Evolutionary conservation across 2,888 invertebrate genomes (phyloP), one percentile per base, ranked within the genome.

Genomic region (Tanypteryx hageni): DNA sequence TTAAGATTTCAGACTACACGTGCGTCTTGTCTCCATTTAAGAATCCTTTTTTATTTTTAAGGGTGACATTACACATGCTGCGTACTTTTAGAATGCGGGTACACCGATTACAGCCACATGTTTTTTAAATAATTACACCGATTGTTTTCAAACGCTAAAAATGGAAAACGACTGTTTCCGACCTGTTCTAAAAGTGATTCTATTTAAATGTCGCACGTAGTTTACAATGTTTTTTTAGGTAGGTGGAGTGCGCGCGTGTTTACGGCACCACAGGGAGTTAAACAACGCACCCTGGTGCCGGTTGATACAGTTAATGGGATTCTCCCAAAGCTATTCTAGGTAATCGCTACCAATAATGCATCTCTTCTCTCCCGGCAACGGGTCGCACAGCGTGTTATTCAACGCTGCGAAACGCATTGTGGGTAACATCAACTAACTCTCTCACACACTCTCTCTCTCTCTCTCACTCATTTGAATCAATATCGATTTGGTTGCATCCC

Each of bases 111-210:
- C 76, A 76, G 22, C 27, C 76, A 76, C 22, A 13, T 76, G 8
- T 13, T 76, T 14, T 13, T 61, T 76, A 22, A 22, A 13, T 76
- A 27, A 76, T 22, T 76, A 76, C 76, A 76, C 13, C 27, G 27
- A 76, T 76, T 76, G 27, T 22, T 76, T 76, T 76, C 27, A 11
- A 68, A 68, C 68, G 76, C 76, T 76, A 76, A 76, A 76, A 76
- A 27, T 22, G 76, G 76, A 76, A 76, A 76, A 27, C 11, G 22
- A 27, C 18, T 4, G 22, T 76, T 76, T 76, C 76, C 76, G 22
- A 13, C 27, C 76, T 76, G 76, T 27, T 76, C 76, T 76, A 76
- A 76, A 76, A 76, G 22, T 76, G 76, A 76, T 76, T 76, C 76
- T 27, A 76, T 76, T 76, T 76, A 76, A 14, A 76, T 27, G 76